A percentile compares a stretch with the other conserved stretches of the same genome.
Conservation (phyloP, 2,113 vertebrate species). For the Hippopotamus amphibius region DNA sequence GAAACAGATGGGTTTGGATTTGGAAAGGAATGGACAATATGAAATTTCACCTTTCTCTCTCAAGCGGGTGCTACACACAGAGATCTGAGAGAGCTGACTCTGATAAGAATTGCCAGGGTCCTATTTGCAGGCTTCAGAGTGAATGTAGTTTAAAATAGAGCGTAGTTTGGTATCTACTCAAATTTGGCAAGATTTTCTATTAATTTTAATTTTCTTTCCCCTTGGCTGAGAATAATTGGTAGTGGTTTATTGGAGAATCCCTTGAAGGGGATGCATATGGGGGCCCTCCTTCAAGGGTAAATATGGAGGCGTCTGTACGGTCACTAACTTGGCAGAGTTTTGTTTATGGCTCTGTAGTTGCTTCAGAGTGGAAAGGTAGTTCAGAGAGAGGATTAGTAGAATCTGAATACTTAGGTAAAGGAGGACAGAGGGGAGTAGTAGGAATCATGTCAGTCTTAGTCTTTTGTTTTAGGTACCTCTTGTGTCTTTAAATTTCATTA, state of each 20-base stretch:
- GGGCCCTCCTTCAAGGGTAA: background rate
- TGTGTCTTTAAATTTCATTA: background rate
- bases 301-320: background rate
- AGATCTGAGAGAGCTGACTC: background rate
- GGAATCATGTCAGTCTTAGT: background rate
- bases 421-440: background rate
- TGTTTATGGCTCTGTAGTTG: background rate
- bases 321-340: background rate
- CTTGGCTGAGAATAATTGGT: background rate
- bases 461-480: background rate
- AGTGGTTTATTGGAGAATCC: background rate
- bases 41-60: background rate
- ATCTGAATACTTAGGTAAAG: background rate
- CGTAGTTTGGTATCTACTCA: background rate
- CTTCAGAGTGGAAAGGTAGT: background rate
- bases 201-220: background rate
- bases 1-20: background rate
- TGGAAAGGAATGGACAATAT: background rate
- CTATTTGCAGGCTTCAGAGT: background rate
- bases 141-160: background rate
- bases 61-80: background rate
- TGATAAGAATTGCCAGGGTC: background rate
- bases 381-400: background rate
- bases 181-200: background rate
- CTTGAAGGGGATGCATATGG: background rate